Evolutionary conservation across 2,888 invertebrate species (phyloP).

Genomic region (Allolobophora icterica): DNA sequence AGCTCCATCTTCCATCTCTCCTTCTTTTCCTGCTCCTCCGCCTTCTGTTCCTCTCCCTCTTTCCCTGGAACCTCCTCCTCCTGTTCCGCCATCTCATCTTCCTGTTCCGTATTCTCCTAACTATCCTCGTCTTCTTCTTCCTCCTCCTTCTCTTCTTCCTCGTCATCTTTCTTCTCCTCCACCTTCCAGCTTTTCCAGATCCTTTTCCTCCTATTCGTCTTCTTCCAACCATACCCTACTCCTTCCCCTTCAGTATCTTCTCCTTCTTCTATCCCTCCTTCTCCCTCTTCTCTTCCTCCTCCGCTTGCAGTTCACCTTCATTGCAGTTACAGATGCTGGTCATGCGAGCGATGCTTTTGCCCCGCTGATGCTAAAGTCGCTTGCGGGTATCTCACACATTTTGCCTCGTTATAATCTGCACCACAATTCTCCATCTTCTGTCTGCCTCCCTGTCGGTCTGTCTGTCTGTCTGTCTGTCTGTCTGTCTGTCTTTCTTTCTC

Average conservation of each 20-base stretch:
- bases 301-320: not conserved
- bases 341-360: not conserved
- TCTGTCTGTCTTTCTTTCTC: not conserved
- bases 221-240: not conserved
- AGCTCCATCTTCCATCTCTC: not conserved
- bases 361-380: not conserved
- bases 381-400: not conserved
- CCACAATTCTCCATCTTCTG: not conserved
- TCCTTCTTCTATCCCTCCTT: not conserved
- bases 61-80: not conserved
- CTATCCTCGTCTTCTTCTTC: not conserved
- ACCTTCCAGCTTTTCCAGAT: not conserved
- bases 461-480: not conserved
- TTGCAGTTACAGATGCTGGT: conserved; percentile 7
- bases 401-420: not conserved
- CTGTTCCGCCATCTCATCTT: not conserved
- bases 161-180: not conserved
- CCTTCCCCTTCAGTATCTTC: not conserved
- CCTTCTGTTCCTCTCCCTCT: not conserved
- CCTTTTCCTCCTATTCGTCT: not conserved
- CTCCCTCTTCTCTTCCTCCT: not conserved
- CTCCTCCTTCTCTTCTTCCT: not conserved
- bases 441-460: not conserved
- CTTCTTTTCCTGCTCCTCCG: not conserved
- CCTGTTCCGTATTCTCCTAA: not conserved